A percentile compares a stretch with the other conserved stretches of the same genome.
These are phyloP conservation scores for Drosophila insularis DNA, from an alignment of 1,140 invertebrate species.

Conservation along the genomic window DNA sequence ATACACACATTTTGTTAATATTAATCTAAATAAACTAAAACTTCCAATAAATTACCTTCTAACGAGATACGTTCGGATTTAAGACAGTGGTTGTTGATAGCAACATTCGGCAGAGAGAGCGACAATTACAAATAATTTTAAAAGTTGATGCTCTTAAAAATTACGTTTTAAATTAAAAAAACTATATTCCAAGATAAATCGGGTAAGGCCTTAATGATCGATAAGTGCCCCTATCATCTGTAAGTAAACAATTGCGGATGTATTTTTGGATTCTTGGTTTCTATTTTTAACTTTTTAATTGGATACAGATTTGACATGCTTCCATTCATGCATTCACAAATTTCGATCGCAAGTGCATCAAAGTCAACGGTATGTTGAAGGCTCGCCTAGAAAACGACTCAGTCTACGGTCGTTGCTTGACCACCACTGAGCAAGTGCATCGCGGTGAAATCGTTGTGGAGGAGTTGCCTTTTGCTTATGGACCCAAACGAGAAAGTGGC, in stretches of 20 bases:
- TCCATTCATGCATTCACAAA: slow-evolving; percentile 11
- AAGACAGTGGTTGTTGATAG: too few relatives aligned
- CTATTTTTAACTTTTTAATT: slow-evolving; percentile 1
- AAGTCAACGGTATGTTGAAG: slow-evolving; percentile 60
- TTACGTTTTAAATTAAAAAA: too few relatives aligned
- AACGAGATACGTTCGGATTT: too few relatives aligned
- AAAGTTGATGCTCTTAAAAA: too few relatives aligned
- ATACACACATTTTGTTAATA: too few relatives aligned
- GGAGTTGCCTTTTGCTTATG: slow-evolving; percentile 88
- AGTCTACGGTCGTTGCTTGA: slow-evolving; percentile 87
- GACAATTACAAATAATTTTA: too few relatives aligned
- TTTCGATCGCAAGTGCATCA: slow-evolving; percentile 27
- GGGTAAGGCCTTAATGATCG: not conserved
- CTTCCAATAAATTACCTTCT: too few relatives aligned
- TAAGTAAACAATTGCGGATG: not conserved
- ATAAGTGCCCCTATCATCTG: not conserved
- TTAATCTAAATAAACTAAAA: too few relatives aligned
- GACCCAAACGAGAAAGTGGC: slow-evolving; percentile 87
- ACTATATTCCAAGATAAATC: not conserved
- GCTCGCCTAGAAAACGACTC: slow-evolving; percentile 68
- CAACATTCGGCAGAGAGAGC: too few relatives aligned
- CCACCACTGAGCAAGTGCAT: slow-evolving; percentile 86
- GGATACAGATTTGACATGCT: not conserved
- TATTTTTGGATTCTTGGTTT: not conserved
- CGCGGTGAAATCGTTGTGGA: slow-evolving; percentile 88